A percentile compares a stretch with the other conserved stretches of the same genome.
phyloP scores from a whole-genome alignment of 2,797 vertebrate species.

The Brotula barbata region DNA sequence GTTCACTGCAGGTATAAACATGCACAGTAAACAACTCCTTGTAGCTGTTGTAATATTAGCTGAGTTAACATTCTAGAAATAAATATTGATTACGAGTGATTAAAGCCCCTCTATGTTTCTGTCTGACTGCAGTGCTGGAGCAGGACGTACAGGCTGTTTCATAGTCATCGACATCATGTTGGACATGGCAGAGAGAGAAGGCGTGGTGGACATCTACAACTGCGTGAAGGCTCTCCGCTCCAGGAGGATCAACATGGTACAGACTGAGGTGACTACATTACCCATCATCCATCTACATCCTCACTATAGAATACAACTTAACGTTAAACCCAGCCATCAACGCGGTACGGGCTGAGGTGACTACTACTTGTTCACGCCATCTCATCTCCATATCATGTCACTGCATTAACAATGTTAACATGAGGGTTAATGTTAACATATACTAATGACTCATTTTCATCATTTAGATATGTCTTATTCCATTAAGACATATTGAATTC shows the following conservation, averaged over 20 bases:
- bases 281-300: conserved; percentile 77
- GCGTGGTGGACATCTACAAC: conserved; percentile 99
- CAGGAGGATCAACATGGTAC: conserved; percentile 98
- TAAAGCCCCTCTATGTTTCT: conserved; percentile 10
- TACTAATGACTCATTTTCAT: too few relatives aligned
- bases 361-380: conserved; percentile 14
- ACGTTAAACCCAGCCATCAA: conserved; percentile 27
- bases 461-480: too few relatives aligned
- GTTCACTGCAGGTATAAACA: conserved; percentile 94
- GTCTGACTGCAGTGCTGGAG: conserved; percentile 85
- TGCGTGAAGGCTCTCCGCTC: conserved; percentile 97
- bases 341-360: conserved; percentile 57
- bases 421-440: too few relatives aligned
- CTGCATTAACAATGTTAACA: background rate
- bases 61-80: background rate
- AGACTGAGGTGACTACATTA: conserved; percentile 84
- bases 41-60: too few relatives aligned
- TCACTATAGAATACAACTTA: conserved; percentile 42
- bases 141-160: conserved; percentile 96
- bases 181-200: conserved; percentile 99
- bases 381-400: conserved; percentile 40
- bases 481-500: too few relatives aligned
- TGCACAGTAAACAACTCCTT: too few relatives aligned
- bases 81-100: background rate
- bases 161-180: conserved; percentile 99